phyloP scores from a whole-genome alignment of 2,113 vertebrate species.

The Sebastes schlegelii region DNA sequence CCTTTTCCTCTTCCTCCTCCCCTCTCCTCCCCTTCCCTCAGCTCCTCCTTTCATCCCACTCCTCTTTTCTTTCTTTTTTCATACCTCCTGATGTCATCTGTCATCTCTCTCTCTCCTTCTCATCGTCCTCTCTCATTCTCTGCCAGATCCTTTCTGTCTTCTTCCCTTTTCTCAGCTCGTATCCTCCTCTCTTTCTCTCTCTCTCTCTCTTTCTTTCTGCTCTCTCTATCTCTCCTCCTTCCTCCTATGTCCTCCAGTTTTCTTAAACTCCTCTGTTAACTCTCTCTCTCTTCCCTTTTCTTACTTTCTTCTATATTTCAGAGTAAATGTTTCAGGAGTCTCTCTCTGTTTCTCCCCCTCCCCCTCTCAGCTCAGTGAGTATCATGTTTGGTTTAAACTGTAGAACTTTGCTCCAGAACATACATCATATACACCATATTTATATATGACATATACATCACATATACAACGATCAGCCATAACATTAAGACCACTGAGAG shows the following conservation, averaged over 20 bases:
- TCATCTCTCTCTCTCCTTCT: conserved; percentile 4
- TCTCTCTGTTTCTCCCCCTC: background rate
- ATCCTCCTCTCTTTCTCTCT: background rate
- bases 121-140: background rate
- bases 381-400: conserved; percentile 63
- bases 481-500: no score
- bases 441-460: no score
- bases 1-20: background rate
- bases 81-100: background rate
- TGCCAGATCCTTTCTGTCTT: background rate
- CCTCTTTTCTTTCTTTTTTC: background rate
- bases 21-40: background rate
- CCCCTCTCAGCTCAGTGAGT: conserved; percentile 35
- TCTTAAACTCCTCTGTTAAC: background rate
- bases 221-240: no score
- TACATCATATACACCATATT: no score
- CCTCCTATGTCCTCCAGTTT: background rate
- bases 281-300: background rate
- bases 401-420: conserved; percentile 36
- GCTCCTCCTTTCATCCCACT: background rate
- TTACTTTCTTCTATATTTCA: conserved; percentile 10
- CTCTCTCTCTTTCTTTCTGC: background rate
- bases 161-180: background rate
- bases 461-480: no score
- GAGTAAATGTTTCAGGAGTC: conserved; percentile 41